Conservation (phyloP, 2,888 invertebrate genomes). For the Caenorhabditis drosophilae region DNA sequence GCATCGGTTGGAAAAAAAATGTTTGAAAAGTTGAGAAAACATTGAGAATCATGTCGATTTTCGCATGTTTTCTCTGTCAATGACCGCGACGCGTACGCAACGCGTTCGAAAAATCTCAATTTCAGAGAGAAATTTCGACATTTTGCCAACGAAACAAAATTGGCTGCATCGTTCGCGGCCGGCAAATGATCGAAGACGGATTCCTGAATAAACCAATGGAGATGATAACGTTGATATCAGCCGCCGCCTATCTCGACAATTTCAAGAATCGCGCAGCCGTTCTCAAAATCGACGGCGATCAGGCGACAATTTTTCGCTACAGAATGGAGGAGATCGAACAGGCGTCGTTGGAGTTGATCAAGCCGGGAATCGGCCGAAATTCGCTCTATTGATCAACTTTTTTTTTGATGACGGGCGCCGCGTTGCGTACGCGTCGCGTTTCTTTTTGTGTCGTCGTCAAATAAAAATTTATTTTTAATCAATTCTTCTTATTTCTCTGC, state of each 20-base stretch:
- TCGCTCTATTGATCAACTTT: conserved; percentile 8
- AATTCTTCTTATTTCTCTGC: conserved; percentile 18
- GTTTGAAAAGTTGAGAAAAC: too few species aligned
- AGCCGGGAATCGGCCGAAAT: conserved; percentile 49
- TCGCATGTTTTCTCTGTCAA: not conserved
- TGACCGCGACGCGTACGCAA: too few species aligned
- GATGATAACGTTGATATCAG: conserved; percentile 51
- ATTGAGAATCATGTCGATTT: too few species aligned
- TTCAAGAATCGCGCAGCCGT: conserved; percentile 50
- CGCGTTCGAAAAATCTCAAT: not conserved
- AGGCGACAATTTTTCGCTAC: conserved; percentile 31
- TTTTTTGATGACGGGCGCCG: not conserved
- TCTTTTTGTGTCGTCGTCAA: not conserved
- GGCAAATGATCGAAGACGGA: conserved; percentile 52
- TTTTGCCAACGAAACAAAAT: conserved; percentile 43
- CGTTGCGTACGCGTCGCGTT: not conserved
- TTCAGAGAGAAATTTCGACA: conserved; percentile 30
- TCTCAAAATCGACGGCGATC: conserved; percentile 31
- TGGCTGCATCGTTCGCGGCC: conserved; percentile 44
- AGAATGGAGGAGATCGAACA: conserved; percentile 48
- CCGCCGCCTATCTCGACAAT: conserved; percentile 50
- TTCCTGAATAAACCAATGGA: conserved; percentile 47
- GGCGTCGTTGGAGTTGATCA: conserved; percentile 44
- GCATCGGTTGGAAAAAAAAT: too few species aligned
- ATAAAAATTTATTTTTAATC: too few species aligned